These are phyloP conservation scores for Eretmocerus hayati DNA, from an alignment of 2,888 invertebrate genomes.

Conservation along the genomic window DNA sequence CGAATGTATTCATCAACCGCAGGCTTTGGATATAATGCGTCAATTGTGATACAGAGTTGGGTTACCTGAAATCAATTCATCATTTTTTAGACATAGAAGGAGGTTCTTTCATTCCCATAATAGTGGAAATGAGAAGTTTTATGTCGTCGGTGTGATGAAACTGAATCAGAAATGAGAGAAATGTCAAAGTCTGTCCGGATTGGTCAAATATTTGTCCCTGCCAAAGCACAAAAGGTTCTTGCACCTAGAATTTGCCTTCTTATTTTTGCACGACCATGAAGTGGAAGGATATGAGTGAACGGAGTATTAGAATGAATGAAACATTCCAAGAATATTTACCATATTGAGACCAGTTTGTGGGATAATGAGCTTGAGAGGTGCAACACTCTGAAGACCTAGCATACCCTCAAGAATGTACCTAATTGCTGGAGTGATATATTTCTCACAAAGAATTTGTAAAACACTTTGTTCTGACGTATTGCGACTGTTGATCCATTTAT, in stretches of 20 bases:
- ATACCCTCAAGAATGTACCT: conserved; percentile 67
- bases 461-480: conserved; percentile 44
- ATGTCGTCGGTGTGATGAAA: too few relatives aligned
- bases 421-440: conserved; percentile 66
- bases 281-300: too few relatives aligned
- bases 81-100: not conserved
- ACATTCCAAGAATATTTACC: conserved; percentile 50
- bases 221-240: not conserved
- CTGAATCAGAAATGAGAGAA: too few relatives aligned
- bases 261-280: not conserved
- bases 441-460: conserved; percentile 60
- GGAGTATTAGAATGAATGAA: too few relatives aligned
- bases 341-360: conserved; percentile 81
- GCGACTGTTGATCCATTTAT: conserved; percentile 67
- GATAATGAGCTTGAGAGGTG: conserved; percentile 73
- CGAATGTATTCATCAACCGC: conserved; percentile 14
- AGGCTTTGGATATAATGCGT: conserved; percentile 56
- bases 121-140: too few relatives aligned
- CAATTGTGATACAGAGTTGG: conserved; percentile 76
- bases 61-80: conserved; percentile 52
- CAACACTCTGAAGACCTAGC: conserved; percentile 64
- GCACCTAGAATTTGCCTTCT: not conserved
- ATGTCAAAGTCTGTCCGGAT: too few relatives aligned
- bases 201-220: not conserved
- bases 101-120: not conserved